phyloP scores from a whole-genome alignment of 2,797 vertebrate genomes.

The Clarias laeviceps region DNA sequence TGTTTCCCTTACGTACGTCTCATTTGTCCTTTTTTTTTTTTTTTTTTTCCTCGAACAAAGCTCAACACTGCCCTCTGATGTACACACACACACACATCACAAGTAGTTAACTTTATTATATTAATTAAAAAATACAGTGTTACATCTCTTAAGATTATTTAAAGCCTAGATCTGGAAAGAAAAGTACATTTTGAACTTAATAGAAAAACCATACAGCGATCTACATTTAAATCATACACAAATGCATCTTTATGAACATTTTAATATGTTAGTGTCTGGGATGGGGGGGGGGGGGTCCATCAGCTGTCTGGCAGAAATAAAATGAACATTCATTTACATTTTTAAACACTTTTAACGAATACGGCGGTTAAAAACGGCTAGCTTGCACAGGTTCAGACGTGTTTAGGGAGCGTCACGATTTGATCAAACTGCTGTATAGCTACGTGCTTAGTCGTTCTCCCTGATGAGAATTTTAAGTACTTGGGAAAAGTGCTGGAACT shows the following conservation, averaged over 20 bases:
- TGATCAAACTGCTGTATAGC: not conserved
- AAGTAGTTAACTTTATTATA: not conserved
- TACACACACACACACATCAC: not conserved
- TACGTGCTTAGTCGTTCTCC: not conserved
- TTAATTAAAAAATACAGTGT: not conserved
- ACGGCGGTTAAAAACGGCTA: not conserved
- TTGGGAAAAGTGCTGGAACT: not conserved
- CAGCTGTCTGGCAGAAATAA: not conserved
- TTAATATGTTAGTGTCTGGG: too few species aligned
- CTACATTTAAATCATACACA: not conserved
- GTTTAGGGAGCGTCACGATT: not conserved
- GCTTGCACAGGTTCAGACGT: too few species aligned
- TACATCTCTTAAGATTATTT: not conserved
- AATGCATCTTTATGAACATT: not conserved
- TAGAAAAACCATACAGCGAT: not conserved
- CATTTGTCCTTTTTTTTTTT: not conserved
- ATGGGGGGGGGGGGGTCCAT: not conserved
- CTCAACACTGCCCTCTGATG: slow-evolving; percentile 48
- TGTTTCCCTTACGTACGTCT: slow-evolving; percentile 63
- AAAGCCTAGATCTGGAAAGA: not conserved
- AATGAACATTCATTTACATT: not conserved
- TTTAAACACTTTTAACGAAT: not conserved
- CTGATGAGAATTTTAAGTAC: slow-evolving; percentile 5
- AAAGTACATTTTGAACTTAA: not conserved
- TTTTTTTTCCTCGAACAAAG: not conserved